These are phyloP conservation scores for Allobates femoralis DNA, from an alignment of 2,797 vertebrate genomes.

Conservation along the genomic window DNA sequence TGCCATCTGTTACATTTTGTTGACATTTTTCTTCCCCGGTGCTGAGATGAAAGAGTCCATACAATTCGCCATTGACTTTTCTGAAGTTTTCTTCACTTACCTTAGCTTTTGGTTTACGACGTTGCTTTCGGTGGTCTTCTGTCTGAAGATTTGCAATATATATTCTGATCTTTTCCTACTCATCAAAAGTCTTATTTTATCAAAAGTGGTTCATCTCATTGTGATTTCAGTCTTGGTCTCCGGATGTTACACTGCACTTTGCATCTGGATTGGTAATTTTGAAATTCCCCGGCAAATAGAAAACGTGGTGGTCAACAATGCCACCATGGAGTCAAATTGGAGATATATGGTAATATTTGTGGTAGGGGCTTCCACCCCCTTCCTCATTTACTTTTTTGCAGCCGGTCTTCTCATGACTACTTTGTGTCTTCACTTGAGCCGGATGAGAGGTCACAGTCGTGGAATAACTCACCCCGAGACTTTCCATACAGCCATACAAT, in stretches of 20 bases:
- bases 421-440: not conserved
- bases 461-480: not conserved
- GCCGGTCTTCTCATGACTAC: not conserved
- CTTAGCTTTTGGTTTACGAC: not conserved
- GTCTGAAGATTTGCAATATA: not conserved
- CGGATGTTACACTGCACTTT: not conserved
- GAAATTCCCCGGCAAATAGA: not conserved
- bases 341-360: not conserved
- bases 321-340: not conserved
- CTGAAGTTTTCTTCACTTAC: not conserved
- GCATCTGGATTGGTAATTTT: not conserved
- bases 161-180: not conserved
- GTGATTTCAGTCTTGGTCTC: not conserved
- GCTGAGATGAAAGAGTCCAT: not conserved
- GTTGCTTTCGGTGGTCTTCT: constrained; percentile 5
- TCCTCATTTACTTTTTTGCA: not conserved
- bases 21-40: not conserved
- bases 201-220: not conserved
- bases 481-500: not conserved
- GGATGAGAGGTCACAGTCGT: not conserved
- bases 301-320: not conserved
- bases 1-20: not conserved
- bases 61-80: not conserved
- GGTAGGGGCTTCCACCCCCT: not conserved
- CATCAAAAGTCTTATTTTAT: not conserved